Percentiles rank a stretch among this genome's conserved stretches.
These are phyloP conservation scores for Neopipo cinnamomea DNA, from an alignment of 2,113 vertebrate genomes.

Conservation along the genomic window DNA sequence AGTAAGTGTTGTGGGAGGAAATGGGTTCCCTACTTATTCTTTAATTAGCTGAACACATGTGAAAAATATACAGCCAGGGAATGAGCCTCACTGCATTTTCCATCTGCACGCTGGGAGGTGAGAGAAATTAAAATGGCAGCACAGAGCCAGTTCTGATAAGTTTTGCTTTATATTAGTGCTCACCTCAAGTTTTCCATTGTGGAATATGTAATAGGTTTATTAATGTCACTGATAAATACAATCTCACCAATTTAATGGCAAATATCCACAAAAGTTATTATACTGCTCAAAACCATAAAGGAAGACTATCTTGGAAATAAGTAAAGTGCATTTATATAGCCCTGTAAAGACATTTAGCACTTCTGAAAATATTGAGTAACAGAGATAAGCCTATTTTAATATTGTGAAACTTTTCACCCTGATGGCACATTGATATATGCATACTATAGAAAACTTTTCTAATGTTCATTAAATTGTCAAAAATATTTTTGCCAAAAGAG, in stretches of 20 bases:
- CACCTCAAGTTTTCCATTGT: constrained; percentile 12
- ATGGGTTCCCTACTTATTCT: not conserved
- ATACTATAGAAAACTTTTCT: constrained; percentile 36
- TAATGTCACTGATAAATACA: constrained; percentile 13
- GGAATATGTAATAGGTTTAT: not conserved
- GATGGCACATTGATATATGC: constrained; percentile 59
- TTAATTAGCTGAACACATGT: not conserved
- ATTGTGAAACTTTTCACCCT: constrained; percentile 45
- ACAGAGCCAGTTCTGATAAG: not conserved
- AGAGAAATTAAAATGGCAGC: constrained; percentile 21
- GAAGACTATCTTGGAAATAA: constrained; percentile 64
- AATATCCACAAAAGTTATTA: constrained; percentile 36
- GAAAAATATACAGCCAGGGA: not conserved
- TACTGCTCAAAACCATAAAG: constrained; percentile 50
- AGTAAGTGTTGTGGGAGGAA: not conserved
- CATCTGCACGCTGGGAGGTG: not conserved
- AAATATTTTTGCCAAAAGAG: constrained; percentile 51
- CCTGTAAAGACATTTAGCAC: constrained; percentile 22
- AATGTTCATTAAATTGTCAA: constrained; percentile 57
- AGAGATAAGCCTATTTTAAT: constrained; percentile 58
- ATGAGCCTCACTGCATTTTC: not conserved
- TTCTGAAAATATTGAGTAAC: constrained; percentile 43
- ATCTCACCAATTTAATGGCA: constrained; percentile 8
- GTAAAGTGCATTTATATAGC: constrained; percentile 58
- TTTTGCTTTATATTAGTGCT: not conserved